Conservation (phyloP, 1,140 invertebrate species). For the Thaumatotibia leucotreta region DNA sequence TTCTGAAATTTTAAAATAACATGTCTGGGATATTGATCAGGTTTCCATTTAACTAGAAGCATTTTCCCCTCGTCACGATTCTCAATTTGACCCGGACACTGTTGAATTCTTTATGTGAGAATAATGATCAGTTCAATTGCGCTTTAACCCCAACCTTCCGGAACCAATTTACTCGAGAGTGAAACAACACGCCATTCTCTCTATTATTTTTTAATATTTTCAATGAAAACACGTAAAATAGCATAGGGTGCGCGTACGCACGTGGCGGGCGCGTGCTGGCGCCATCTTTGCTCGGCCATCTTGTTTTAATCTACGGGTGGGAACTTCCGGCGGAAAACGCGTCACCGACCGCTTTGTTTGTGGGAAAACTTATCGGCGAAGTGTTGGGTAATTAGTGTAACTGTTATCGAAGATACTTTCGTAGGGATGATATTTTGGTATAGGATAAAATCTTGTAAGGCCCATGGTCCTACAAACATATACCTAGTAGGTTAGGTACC, state of each 20-base stretch:
- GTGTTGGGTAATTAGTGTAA: neutral
- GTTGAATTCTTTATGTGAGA: constrained; percentile 30
- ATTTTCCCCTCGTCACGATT: neutral
- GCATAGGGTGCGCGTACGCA: constrained; percentile 42
- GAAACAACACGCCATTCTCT: constrained; percentile 54
- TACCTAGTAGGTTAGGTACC: no score
- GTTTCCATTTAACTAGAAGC: no score
- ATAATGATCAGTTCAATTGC: constrained; percentile 67
- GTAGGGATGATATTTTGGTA: no score
- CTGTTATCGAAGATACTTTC: no score
- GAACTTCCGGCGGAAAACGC: constrained; percentile 53
- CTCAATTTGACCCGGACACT: neutral
- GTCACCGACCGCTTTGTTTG: constrained; percentile 41
- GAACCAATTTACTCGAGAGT: constrained; percentile 64
- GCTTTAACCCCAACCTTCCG: constrained; percentile 58
- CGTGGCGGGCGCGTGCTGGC: constrained; percentile 48
- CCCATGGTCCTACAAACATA: no score
- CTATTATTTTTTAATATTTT: constrained; percentile 65
- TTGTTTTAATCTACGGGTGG: constrained; percentile 47
- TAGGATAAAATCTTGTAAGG: no score
- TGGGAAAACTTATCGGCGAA: constrained; percentile 48
- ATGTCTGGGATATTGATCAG: no score
- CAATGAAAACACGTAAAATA: constrained; percentile 63
- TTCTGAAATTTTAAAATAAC: no score
- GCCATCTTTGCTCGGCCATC: constrained; percentile 47